These are phyloP conservation scores for Bambusicola thoracicus DNA, from an alignment of 2,113 vertebrate species.

Conservation along the genomic window DNA sequence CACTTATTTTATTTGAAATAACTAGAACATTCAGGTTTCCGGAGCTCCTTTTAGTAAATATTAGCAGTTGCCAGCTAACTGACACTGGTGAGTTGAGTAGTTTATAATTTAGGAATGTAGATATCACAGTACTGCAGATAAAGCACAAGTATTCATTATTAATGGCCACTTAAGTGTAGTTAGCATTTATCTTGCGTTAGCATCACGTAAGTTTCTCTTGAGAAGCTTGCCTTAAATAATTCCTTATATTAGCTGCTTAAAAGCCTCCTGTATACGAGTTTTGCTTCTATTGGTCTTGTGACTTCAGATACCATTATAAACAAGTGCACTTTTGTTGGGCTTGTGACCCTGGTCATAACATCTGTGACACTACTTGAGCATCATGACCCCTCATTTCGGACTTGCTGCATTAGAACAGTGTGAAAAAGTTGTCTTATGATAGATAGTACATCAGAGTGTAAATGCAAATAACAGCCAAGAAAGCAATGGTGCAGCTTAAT, in stretches of 20 bases:
- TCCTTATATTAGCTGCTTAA: not conserved
- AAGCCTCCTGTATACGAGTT: not conserved
- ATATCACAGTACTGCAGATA: not conserved
- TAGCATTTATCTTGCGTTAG: not conserved
- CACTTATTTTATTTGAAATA: not conserved
- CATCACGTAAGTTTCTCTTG: not conserved
- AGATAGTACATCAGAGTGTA: not conserved
- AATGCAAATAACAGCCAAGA: not conserved
- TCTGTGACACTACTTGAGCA: not conserved
- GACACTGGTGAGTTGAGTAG: not conserved
- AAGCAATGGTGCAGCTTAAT: slow-evolving; percentile 8
- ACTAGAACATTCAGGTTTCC: not conserved
- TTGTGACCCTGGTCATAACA: not conserved
- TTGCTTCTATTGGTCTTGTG: not conserved
- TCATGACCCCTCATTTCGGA: not conserved
- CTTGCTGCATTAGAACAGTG: not conserved
- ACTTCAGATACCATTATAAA: not conserved
- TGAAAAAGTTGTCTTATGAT: not conserved
- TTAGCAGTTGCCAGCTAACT: not conserved
- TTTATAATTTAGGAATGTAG: slow-evolving; percentile 6
- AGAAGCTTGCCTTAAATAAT: not conserved
- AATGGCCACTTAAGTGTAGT: not conserved
- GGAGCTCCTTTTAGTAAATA: not conserved
- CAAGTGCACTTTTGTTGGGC: not conserved
- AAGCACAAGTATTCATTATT: not conserved